phyloP scores from a whole-genome alignment of 2,113 vertebrate genomes.

The Seriola quinqueradiata region DNA sequence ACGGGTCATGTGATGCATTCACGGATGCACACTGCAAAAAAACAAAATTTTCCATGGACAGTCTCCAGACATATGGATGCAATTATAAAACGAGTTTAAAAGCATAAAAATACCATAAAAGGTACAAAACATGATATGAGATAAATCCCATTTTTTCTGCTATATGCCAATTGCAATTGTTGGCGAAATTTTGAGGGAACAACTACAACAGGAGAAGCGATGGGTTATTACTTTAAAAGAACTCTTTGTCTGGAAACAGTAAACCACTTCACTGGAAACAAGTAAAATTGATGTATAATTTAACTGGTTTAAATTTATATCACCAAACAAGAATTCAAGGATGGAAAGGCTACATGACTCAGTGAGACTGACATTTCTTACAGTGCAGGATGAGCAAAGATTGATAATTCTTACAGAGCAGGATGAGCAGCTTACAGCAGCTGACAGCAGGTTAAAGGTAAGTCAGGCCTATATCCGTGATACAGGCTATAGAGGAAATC shows the following conservation, averaged over 20 bases:
- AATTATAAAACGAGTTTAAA: background rate
- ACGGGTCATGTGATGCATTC: conserved; percentile 73
- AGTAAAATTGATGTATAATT: too few species aligned
- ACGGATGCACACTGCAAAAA: conserved; percentile 63
- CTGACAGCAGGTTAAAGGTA: conserved; percentile 45
- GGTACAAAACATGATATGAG: too few species aligned
- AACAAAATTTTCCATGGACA: background rate
- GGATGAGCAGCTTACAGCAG: conserved; percentile 49
- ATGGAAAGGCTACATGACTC: fast-evolving
- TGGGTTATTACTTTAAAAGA: background rate
- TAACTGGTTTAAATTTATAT: background rate
- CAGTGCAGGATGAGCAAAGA: conserved; percentile 23
- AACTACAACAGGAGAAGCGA: background rate
- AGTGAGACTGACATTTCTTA: conserved; percentile 31
- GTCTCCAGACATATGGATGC: too few species aligned
- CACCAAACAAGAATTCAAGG: background rate
- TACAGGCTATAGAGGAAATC: background rate
- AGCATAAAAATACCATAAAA: background rate
- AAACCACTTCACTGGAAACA: background rate
- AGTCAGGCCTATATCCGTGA: background rate
- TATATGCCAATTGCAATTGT: too few species aligned
- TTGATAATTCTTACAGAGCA: conserved; percentile 36
- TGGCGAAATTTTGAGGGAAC: background rate
- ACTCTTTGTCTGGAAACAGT: background rate
- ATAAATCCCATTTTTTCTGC: background rate